Conservation (phyloP, 2,888 invertebrate genomes). For the Clistopyga incitator region DNA sequence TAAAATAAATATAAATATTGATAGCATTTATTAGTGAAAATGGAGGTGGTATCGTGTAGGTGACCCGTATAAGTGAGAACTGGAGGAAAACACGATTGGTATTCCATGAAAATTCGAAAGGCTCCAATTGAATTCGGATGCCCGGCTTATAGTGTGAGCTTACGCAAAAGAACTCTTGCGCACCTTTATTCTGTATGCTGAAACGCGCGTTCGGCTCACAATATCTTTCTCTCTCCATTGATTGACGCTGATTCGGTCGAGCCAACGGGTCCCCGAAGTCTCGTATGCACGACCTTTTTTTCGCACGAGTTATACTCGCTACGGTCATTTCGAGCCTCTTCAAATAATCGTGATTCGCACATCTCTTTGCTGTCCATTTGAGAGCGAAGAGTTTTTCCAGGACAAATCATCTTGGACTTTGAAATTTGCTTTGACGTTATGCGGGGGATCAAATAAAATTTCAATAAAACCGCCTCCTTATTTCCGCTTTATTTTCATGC, state of each 20-base stretch:
- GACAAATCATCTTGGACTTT: constrained; percentile 9
- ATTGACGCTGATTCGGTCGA: constrained; percentile 78
- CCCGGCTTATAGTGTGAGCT: constrained; percentile 57
- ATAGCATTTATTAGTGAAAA: not conserved
- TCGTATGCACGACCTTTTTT: constrained; percentile 72
- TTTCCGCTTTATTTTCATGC: no score
- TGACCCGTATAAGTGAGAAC: constrained; percentile 47
- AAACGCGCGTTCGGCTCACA: constrained; percentile 45
- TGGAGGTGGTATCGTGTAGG: not conserved
- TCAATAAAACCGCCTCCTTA: not conserved
- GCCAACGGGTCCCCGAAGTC: constrained; percentile 44
- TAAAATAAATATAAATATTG: constrained; percentile 31
- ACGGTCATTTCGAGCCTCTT: constrained; percentile 71
- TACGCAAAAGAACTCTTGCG: constrained; percentile 61
- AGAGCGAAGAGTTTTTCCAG: not conserved
- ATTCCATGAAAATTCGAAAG: constrained; percentile 77
- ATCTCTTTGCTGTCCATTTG: not conserved
- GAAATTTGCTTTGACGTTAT: not conserved
- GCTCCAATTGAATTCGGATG: constrained; percentile 79
- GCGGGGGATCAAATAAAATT: not conserved
- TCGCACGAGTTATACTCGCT: constrained; percentile 75
- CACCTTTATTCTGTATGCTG: constrained; percentile 46
- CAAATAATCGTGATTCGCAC: constrained; percentile 71
- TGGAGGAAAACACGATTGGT: constrained; percentile 71
- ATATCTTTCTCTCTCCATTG: constrained; percentile 69